Conservation (phyloP, 2,797 vertebrate genomes). For the Chrysocyon brachyurus region DNA sequence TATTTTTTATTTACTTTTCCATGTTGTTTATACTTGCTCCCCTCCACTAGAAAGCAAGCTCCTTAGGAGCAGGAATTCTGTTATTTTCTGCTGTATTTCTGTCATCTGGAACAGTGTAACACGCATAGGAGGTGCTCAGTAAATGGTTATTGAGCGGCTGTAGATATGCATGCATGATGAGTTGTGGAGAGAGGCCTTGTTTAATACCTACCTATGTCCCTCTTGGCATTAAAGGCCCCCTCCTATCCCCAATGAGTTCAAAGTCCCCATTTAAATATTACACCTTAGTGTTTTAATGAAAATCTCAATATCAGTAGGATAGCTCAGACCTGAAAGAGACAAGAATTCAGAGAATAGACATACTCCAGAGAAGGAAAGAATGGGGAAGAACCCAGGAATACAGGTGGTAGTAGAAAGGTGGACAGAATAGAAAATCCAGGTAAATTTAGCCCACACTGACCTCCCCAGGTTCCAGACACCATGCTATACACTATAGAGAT, state of each 20-base stretch:
- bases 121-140: neutral
- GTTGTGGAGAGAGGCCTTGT: neutral
- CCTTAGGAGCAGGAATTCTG: neutral
- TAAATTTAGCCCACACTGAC: neutral
- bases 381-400: neutral
- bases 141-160: neutral
- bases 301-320: neutral
- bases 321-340: neutral
- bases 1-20: neutral
- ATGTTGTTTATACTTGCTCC: neutral
- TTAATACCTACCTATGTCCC: neutral
- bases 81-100: neutral
- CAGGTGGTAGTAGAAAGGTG: neutral
- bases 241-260: neutral
- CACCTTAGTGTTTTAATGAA: neutral
- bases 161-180: neutral
- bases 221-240: neutral
- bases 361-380: neutral
- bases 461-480: neutral
- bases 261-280: slow-evolving; percentile 6
- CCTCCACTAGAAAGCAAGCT: neutral
- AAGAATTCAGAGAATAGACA: neutral
- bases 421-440: neutral
- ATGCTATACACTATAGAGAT: neutral
- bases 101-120: neutral